phyloP scores from a whole-genome alignment of 1,140 invertebrate species.

The Neoseiulus cucumeris region DNA sequence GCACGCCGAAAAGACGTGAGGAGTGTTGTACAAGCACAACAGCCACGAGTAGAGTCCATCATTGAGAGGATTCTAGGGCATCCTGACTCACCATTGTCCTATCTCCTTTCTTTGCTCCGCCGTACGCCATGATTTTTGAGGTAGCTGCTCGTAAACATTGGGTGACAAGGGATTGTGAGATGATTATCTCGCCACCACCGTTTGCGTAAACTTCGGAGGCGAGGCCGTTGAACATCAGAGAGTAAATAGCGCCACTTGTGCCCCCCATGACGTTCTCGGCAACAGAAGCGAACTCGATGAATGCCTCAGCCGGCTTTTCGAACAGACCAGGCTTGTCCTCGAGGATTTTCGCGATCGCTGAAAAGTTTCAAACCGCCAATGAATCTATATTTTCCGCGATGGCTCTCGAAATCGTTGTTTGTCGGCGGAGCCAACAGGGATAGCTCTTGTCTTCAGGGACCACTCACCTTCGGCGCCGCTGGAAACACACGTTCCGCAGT shows the following conservation, averaged over 20 bases:
- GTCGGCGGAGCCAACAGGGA: background rate
- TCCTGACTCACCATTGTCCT: slow-evolving; percentile 41
- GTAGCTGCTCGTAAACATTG: slow-evolving; percentile 32
- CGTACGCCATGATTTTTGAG: slow-evolving; percentile 43
- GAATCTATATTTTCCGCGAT: too few relatives aligned
- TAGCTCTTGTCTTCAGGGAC: background rate
- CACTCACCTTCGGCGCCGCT: slow-evolving; percentile 34
- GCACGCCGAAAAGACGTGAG: too few relatives aligned
- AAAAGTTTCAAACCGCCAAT: too few relatives aligned
- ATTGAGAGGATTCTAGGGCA: background rate
- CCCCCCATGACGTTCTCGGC: slow-evolving; percentile 45
- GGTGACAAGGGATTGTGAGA: background rate
- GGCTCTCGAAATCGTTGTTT: too few relatives aligned
- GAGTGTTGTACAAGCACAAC: background rate
- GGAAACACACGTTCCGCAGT: slow-evolving; percentile 51
- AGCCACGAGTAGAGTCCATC: too few relatives aligned
- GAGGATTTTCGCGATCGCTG: background rate
- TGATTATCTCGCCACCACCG: background rate
- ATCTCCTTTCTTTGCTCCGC: slow-evolving; percentile 47
- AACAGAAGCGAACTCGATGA: slow-evolving; percentile 23
- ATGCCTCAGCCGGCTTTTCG: slow-evolving; percentile 9
- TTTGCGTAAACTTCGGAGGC: slow-evolving; percentile 21
- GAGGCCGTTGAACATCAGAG: slow-evolving; percentile 44
- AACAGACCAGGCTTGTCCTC: background rate
- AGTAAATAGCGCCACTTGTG: slow-evolving; percentile 47